A percentile compares a stretch with the other conserved stretches of the same genome.
These are phyloP conservation scores for Coryphaenoides rupestris DNA, from an alignment of 2,113 vertebrate genomes.

Conservation along the genomic window DNA sequence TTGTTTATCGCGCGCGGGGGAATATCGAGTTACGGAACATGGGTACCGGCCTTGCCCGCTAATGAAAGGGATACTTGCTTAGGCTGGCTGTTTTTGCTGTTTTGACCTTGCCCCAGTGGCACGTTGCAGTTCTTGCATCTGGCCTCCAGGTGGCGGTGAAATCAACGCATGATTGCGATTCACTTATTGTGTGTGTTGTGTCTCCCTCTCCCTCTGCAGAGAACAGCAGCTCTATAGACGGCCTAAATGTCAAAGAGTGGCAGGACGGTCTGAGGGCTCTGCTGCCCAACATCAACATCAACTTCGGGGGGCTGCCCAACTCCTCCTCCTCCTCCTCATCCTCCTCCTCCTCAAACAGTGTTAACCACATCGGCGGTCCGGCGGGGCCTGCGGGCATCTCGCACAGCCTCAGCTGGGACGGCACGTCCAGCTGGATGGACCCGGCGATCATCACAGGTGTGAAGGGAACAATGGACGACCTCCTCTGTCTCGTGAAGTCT, in stretches of 20 bases:
- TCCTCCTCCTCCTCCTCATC: conserved; percentile 79
- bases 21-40: conserved; percentile 12
- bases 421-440: conserved; percentile 98
- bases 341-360: conserved; percentile 92
- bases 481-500: too few relatives aligned
- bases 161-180: background rate
- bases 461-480: background rate
- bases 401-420: conserved; percentile 96
- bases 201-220: conserved; percentile 83
- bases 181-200: conserved; percentile 43
- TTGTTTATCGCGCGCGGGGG: background rate
- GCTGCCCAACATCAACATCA: conserved; percentile 99
- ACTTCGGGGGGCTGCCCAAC: conserved; percentile 98
- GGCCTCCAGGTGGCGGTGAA: conserved; percentile 34
- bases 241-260: conserved; percentile 99
- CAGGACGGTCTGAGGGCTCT: conserved; percentile 98
- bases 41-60: background rate
- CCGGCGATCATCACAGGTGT: conserved; percentile 99
- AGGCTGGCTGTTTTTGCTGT: conserved; percentile 10
- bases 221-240: conserved; percentile 96
- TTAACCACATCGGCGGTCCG: conserved; percentile 93
- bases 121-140: conserved; percentile 34
- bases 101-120: conserved; percentile 31
- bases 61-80: conserved; percentile 14
- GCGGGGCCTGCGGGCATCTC: conserved; percentile 82